Base-by-base conservation (phyloP, 2,113 vertebrate genomes). In the Orientallactaga bullata region DNA sequence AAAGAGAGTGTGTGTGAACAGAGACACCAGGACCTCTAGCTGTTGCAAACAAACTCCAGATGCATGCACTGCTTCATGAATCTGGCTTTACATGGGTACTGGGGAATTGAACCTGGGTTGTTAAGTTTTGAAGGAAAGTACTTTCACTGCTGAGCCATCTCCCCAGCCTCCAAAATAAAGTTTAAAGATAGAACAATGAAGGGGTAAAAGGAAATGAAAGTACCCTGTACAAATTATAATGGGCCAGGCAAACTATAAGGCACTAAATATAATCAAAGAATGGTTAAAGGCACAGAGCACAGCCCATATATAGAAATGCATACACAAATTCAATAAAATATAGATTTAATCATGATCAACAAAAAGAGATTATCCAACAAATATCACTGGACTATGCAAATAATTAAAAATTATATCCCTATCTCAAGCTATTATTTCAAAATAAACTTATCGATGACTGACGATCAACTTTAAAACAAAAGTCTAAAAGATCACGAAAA, bases 381-480 rank as follows among this genome's bases (percentile, higher is more conserved):
- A 73, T 65, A n/a, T 11, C 63, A 26, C 17, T 85, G 37, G 15
- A 71, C 47, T 72, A 94, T 68, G 37, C 30, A 16, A 91, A 61
- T 73, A 79, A 17, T 89, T 85, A n/a, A 65, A 94, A 88, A 85
- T n/a, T 35, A 42, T 63, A 28, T 74, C 11, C 11, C 26, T 79
- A 37, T 30, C 17, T 92, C 65, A 63, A 60, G 65, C 2, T 63
- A 4, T 58, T 42, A 4, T 73, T 32, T 69, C 76, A 94, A 92
- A 85, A 71, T 78, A 55, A 83, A 73, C 66, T 55, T 55, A 88
- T 1, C 84, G 6, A 5, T 90, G 74, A 35, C 28, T 30, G 30
- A 58, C 21, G 65, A 65, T 26, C 77, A 82, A 92, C 58, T 88
- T 90, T 47, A 90, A 69, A 90, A 69, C 80, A 85, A 94, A 85